Evolutionary conservation across 2,113 vertebrate species (phyloP), one percentile per base, ranked within the genome.

Genomic region (Myrmecophaga tridactyla): DNA sequence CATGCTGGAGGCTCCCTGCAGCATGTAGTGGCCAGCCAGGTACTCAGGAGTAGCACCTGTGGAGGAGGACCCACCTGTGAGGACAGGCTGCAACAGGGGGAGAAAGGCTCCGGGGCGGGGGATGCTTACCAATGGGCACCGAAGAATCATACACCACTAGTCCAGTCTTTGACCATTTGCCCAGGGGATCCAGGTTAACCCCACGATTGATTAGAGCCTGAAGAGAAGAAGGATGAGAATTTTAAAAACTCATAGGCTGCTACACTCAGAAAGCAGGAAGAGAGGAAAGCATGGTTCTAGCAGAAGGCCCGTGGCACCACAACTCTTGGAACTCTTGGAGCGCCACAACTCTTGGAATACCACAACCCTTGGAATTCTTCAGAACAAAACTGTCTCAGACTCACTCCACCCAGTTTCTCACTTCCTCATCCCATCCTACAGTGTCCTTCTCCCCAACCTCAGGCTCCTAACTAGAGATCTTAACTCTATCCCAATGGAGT

Each of bases 151-250:
- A 99, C 76, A 99, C 99, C 69, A 99, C 99, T 41, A 99, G 98
- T 23, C 99, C 99, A 0, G 99, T 99, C 98, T 99, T 99, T 0
- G 99, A 99, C 99, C 99, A 99, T 95, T 99, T 99, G 60, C 99
- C 99, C 96, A 99, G 88, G 4, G 99, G 99, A 92, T 99, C 99
- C 1, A 99, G 98, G 97, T 99, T 99, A 90, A 99, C 99, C 0
- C 99, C 99, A 92, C 99, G 99, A 98, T 99, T 99, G 97, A 99
- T 99, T 14, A 99, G 97, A 67, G 99, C 99, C 99, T 99, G 94
- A 31, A 85, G 39, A 27, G 5, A 73, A 92, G 51, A 95, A 17
- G 7, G 51, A 73, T 73, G 0, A n/a, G 60, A 56, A 67, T 29
- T 51, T 73, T 1, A 65, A 80, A 84, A 77, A 7, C 29, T 34